phyloP scores from a whole-genome alignment of 2,888 invertebrate species.

The Scaptomyza cyrtandrae region DNA sequence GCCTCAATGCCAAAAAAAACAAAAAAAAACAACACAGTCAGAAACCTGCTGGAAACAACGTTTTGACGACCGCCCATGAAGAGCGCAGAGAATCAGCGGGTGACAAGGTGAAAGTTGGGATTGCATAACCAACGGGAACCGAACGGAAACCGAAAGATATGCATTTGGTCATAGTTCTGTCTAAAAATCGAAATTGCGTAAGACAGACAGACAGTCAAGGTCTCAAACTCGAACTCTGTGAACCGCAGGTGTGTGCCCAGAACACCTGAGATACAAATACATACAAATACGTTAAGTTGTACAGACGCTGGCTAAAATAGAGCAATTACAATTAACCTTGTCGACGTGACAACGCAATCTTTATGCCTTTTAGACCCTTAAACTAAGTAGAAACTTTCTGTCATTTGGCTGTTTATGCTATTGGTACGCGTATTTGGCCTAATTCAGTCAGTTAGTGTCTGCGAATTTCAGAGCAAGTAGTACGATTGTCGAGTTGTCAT shows the following conservation, averaged over 20 bases:
- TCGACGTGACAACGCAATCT: conserved; percentile 58
- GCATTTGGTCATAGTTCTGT: conserved; percentile 42
- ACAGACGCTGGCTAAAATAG: conserved; percentile 55
- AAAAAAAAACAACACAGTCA: not conserved
- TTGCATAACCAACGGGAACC: conserved; percentile 58
- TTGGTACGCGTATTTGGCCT: conserved; percentile 32
- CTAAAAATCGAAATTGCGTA: conserved; percentile 46
- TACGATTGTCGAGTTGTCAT: conserved; percentile 23
- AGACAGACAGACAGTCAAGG: conserved; percentile 29
- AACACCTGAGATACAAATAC: conserved; percentile 39
- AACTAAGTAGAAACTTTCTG: conserved; percentile 33
- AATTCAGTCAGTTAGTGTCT: conserved; percentile 72
- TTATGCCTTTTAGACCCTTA: conserved; percentile 20
- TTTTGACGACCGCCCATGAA: conserved; percentile 34
- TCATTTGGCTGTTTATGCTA: conserved; percentile 12
- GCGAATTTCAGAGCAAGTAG: conserved; percentile 57
- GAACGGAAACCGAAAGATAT: conserved; percentile 15
- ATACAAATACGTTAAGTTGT: conserved; percentile 35
- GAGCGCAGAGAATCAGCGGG: conserved; percentile 41
- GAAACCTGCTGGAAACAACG: conserved; percentile 24
- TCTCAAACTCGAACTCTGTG: conserved; percentile 26
- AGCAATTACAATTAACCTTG: conserved; percentile 75
- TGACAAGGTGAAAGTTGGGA: conserved; percentile 65
- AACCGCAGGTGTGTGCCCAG: conserved; percentile 45
- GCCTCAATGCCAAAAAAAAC: not conserved